A percentile compares a stretch with the other conserved stretches of the same genome.
These are phyloP conservation scores for Drosophila lacertosa DNA, from an alignment of 1,140 invertebrate genomes.

Conservation along the genomic window DNA sequence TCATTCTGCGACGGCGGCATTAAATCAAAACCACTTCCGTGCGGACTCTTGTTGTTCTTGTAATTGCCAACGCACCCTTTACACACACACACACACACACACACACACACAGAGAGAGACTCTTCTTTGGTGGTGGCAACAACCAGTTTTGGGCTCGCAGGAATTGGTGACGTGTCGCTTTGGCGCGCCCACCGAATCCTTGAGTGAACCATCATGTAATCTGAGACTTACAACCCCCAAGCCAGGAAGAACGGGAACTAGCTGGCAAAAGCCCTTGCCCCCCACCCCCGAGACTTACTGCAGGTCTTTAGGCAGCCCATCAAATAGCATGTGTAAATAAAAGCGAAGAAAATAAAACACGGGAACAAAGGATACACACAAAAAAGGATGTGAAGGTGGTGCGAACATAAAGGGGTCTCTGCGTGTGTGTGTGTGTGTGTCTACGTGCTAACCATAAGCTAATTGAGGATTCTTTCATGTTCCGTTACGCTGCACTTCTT, in stretches of 20 bases:
- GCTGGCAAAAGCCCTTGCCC: conserved; percentile 23
- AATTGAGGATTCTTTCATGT: conserved; percentile 55
- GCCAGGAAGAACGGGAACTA: conserved; percentile 15
- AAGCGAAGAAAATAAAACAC: conserved; percentile 41
- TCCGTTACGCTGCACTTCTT: conserved; percentile 13
- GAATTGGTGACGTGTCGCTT: conserved; percentile 18
- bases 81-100: conserved; percentile 22
- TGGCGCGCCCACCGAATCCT: conserved; percentile 19
- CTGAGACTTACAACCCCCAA: conserved; percentile 53
- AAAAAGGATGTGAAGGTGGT: conserved; percentile 32
- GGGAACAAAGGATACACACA: conserved; percentile 25
- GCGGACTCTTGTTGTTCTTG: conserved; percentile 38
- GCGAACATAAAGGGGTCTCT: conserved; percentile 32
- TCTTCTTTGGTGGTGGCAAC: conserved; percentile 26
- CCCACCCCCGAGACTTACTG: conserved; percentile 40
- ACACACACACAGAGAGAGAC: conserved; percentile 20
- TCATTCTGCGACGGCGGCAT: conserved; percentile 55
- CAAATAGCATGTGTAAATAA: conserved; percentile 68
- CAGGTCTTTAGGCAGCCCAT: conserved; percentile 57
- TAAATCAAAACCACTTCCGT: conserved; percentile 81
- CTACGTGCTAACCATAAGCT: conserved; percentile 39
- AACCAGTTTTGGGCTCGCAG: conserved; percentile 49
- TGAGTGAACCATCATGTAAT: conserved; percentile 67
- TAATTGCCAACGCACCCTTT: conserved; percentile 55
- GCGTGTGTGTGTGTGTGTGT: conserved; percentile 11